A percentile compares a stretch with the other conserved stretches of the same genome.
These are phyloP conservation scores for Mormyrops boulengeri DNA, from an alignment of 2,797 vertebrate species.

Conservation along the genomic window DNA sequence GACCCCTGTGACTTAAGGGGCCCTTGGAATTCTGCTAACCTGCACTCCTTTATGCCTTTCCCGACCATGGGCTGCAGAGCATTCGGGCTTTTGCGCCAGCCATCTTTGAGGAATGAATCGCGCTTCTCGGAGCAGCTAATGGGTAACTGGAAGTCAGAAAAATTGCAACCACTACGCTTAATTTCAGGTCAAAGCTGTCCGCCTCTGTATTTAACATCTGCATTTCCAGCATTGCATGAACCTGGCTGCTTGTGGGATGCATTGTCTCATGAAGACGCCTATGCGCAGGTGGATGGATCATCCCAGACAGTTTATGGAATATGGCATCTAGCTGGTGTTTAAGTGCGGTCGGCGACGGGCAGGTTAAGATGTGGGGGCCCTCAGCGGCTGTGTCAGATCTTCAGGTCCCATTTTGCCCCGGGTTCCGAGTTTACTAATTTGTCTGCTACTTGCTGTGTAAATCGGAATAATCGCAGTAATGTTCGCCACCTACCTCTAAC, in stretches of 20 bases:
- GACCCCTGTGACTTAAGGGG: background rate
- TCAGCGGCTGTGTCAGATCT: background rate
- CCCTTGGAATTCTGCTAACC: background rate
- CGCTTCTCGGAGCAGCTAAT: background rate
- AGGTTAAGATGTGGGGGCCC: background rate
- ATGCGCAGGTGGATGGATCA: background rate
- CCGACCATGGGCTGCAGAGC: background rate
- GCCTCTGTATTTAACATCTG: background rate
- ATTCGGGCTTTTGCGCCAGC: background rate
- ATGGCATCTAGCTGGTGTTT: background rate
- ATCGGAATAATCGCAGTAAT: background rate
- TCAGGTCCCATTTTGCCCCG: background rate
- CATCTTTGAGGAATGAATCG: background rate
- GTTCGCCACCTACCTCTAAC: background rate
- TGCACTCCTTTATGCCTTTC: background rate
- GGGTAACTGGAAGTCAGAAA: background rate
- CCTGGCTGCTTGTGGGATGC: background rate
- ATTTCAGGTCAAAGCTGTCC: background rate
- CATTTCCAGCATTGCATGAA: background rate
- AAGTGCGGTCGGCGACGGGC: background rate
- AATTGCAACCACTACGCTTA: background rate
- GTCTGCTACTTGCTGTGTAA: background rate
- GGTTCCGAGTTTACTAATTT: background rate
- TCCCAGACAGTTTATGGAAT: background rate
- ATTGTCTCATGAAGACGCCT: background rate